Evolutionary conservation across 53 echinoderm and acorn worm genomes (phyloP).

Genomic region (Hippasteria phrygiana): DNA sequence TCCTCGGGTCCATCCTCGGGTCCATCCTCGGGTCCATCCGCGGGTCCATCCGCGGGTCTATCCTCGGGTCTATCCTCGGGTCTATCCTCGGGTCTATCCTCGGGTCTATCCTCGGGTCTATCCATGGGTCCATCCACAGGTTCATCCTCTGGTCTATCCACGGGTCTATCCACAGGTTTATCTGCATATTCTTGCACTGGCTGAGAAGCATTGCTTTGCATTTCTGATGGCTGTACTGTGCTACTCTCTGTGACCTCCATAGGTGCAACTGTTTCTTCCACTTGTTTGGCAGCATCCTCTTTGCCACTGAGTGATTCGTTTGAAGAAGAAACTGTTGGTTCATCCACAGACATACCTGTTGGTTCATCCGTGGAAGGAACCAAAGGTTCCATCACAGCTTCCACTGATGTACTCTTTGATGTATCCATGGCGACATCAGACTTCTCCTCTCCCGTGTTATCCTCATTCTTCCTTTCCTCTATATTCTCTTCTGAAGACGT

Average conservation of each 20-base stretch:
- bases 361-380: not conserved
- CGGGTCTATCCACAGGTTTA: not conserved
- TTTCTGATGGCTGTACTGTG: constrained; percentile 4
- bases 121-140: not conserved
- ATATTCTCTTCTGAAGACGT: not conserved
- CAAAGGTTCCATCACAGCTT: not conserved
- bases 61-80: not conserved
- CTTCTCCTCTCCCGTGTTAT: constrained; percentile 4
- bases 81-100: not conserved
- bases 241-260: constrained; percentile 14
- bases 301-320: constrained; percentile 1
- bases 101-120: no score
- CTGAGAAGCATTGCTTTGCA: not conserved
- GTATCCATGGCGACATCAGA: constrained; percentile 28
- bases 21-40: not conserved
- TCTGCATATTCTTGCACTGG: not conserved
- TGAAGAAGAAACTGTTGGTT: not conserved
- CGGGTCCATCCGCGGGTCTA: not conserved
- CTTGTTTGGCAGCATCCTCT: constrained; percentile 5
- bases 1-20: no score
- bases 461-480: not conserved
- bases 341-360: not conserved
- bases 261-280: constrained; percentile 28
- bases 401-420: not conserved
- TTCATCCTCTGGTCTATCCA: not conserved